Conservation (phyloP, 1,140 invertebrate species). For the Pararge aegeria region DNA sequence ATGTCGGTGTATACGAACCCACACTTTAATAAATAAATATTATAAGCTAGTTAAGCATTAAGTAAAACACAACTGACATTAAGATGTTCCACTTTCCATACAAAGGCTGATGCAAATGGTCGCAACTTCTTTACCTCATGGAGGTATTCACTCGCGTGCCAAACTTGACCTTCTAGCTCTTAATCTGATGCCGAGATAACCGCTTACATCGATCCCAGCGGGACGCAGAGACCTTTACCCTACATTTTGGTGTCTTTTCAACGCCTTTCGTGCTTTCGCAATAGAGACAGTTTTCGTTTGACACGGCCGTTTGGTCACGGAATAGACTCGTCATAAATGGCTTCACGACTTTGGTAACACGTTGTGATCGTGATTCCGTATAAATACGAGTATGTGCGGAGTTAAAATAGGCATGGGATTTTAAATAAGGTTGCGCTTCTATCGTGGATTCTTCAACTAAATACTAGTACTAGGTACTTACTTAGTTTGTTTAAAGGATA, state of each 20-base stretch:
- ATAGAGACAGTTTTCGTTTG: conserved; percentile 39
- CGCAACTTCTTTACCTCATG: conserved; percentile 31
- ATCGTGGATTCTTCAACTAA: conserved; percentile 9
- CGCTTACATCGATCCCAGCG: conserved; percentile 63
- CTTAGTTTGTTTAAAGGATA: too few relatives aligned
- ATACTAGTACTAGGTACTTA: background rate
- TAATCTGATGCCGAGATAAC: conserved; percentile 68
- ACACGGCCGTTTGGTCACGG: conserved; percentile 23
- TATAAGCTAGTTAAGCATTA: background rate
- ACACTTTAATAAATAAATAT: too few relatives aligned
- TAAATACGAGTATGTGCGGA: conserved; percentile 39
- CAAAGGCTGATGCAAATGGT: conserved; percentile 39
- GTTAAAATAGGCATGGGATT: conserved; percentile 36
- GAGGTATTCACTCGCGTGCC: conserved; percentile 50
- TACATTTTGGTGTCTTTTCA: conserved; percentile 32
- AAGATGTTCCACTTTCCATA: conserved; percentile 39
- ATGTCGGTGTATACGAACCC: too few relatives aligned
- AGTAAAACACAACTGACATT: conserved; percentile 26
- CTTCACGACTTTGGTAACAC: conserved; percentile 62
- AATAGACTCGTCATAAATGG: conserved; percentile 65
- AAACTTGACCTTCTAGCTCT: conserved; percentile 66
- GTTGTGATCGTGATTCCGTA: conserved; percentile 58
- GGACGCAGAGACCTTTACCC: conserved; percentile 48
- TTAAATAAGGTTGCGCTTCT: conserved; percentile 22
- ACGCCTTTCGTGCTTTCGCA: conserved; percentile 26